phyloP scores from a whole-genome alignment of 2,113 vertebrate species.

The Telmatochromis sp. region DNA sequence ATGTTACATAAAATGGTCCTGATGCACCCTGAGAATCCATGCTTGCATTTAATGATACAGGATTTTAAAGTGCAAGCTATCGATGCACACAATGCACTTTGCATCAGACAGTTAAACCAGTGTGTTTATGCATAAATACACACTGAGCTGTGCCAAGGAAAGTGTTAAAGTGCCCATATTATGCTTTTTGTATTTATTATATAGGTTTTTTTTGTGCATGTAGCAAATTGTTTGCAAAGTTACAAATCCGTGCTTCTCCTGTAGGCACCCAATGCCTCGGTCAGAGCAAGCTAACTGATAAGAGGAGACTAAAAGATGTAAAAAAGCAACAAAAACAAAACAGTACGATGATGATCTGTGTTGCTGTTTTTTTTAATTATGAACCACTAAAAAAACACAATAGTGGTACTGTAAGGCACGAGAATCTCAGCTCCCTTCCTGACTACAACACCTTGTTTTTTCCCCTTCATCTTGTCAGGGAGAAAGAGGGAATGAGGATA shows the following conservation, averaged over 20 bases:
- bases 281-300: not conserved
- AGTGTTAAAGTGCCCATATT: not conserved
- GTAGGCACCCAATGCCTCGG: not conserved
- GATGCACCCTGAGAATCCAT: not conserved
- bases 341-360: not conserved
- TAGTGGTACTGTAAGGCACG: not conserved
- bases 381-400: not conserved
- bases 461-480: slow-evolving; percentile 13
- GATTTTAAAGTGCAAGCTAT: slow-evolving; percentile 11
- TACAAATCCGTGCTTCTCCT: not conserved
- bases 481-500: slow-evolving; percentile 17
- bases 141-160: not conserved
- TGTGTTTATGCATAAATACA: slow-evolving; percentile 45
- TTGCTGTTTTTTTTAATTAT: not conserved
- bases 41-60: not conserved
- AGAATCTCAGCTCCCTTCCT: not conserved
- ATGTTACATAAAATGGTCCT: slow-evolving; percentile 10
- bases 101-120: slow-evolving; percentile 21
- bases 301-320: not conserved
- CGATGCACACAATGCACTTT: slow-evolving; percentile 56
- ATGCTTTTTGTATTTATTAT: not conserved
- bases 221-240: not conserved
- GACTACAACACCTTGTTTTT: not conserved
- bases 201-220: not conserved
- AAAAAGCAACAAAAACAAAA: not conserved